A percentile compares a stretch with the other conserved stretches of the same genome.
Conservation (phyloP, 2,797 vertebrate species). For the Pempheris klunzingeri region DNA sequence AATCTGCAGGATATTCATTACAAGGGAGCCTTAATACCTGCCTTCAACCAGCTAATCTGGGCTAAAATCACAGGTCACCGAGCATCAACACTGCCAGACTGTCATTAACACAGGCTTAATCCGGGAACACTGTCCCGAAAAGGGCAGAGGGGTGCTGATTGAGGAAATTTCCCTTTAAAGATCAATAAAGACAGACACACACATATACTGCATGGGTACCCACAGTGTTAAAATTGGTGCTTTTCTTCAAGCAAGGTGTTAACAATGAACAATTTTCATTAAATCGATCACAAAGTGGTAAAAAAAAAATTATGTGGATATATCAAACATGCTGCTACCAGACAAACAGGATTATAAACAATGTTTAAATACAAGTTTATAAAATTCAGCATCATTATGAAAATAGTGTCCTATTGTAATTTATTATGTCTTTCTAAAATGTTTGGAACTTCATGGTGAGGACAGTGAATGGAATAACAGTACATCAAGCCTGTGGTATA, state of each 20-base stretch:
- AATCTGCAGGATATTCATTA: background rate
- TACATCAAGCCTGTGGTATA: background rate
- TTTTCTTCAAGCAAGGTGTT: background rate
- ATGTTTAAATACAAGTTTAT: slow-evolving; percentile 32
- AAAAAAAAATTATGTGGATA: background rate
- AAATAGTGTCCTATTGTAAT: slow-evolving; percentile 52
- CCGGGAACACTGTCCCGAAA: background rate
- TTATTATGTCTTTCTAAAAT: slow-evolving; percentile 36
- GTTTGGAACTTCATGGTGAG: slow-evolving; percentile 1
- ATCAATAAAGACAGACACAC: background rate
- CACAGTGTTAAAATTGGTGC: background rate
- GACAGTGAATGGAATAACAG: slow-evolving; percentile 4
- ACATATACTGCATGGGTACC: background rate
- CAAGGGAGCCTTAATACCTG: background rate
- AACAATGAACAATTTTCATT: background rate
- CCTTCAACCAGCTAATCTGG: background rate
- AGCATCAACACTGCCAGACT: background rate
- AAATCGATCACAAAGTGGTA: background rate
- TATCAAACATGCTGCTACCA: background rate
- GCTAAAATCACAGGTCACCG: background rate
- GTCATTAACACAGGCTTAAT: background rate
- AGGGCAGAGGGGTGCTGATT: background rate
- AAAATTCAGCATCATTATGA: slow-evolving; percentile 47
- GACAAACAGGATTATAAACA: slow-evolving; percentile 21
- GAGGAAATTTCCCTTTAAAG: background rate